These are phyloP conservation scores for Scolopax rusticola DNA, from an alignment of 2,797 vertebrate species.

Conservation along the genomic window DNA sequence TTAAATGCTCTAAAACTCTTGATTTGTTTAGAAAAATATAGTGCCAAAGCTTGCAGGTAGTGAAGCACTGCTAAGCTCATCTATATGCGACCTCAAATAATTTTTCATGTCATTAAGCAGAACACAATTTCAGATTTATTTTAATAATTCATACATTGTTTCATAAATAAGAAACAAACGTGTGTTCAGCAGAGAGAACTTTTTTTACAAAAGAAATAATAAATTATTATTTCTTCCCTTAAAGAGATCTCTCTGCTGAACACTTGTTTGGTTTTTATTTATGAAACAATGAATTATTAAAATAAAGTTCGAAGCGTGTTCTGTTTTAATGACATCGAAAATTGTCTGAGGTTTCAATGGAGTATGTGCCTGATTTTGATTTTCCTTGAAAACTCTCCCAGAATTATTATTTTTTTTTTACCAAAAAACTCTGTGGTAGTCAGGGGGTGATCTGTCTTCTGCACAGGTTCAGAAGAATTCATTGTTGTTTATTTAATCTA, in stretches of 20 bases:
- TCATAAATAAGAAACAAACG: conserved; percentile 84
- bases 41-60: conserved; percentile 63
- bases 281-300: conserved; percentile 84
- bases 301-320: conserved; percentile 78
- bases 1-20: conserved; percentile 77
- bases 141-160: conserved; percentile 83
- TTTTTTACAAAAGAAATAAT: conserved; percentile 80
- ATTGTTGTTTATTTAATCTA: conserved; percentile 64
- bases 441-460: conserved; percentile 43
- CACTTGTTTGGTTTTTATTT: conserved; percentile 82
- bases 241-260: conserved; percentile 83
- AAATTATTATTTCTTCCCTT: conserved; percentile 81
- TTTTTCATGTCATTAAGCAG: conserved; percentile 83
- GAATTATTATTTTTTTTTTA: not conserved
- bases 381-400: conserved; percentile 64
- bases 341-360: conserved; percentile 63
- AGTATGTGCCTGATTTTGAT: conserved; percentile 62
- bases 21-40: conserved; percentile 59
- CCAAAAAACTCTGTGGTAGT: conserved; percentile 42
- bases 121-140: conserved; percentile 75
- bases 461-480: conserved; percentile 57
- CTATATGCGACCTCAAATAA: conserved; percentile 77
- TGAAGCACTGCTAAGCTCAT: conserved; percentile 70
- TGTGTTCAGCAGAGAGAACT: conserved; percentile 76
- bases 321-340: conserved; percentile 77